Conservation (phyloP, 2,113 vertebrate species). For the Myiozetetes cayanensis region DNA sequence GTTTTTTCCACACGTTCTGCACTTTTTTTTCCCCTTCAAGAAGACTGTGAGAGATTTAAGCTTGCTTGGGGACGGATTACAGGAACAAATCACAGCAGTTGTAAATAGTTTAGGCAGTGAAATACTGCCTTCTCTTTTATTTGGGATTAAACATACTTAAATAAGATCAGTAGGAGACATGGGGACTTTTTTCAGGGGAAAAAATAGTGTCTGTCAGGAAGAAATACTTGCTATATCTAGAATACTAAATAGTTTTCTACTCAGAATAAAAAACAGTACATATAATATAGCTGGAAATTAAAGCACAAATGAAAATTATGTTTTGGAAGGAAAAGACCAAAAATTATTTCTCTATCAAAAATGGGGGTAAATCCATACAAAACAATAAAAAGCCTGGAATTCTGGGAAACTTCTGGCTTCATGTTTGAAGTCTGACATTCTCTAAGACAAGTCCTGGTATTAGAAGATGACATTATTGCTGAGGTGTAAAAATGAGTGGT, state of each 20-base stretch:
- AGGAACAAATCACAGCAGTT: neutral
- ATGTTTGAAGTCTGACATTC: neutral
- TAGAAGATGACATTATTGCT: neutral
- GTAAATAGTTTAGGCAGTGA: conserved; percentile 34
- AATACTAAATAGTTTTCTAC: neutral
- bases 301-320: neutral
- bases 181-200: neutral
- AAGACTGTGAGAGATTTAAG: conserved; percentile 34
- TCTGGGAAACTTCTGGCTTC: neutral
- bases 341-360: neutral
- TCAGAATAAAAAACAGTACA: neutral
- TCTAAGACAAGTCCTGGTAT: neutral
- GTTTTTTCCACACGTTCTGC: neutral
- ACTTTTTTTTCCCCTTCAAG: neutral
- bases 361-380: neutral
- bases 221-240: neutral
- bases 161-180: conserved; percentile 2
- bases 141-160: conserved; percentile 46
- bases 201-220: neutral
- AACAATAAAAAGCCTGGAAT: neutral
- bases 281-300: neutral
- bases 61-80: conserved; percentile 44
- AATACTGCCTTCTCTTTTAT: conserved; percentile 38
- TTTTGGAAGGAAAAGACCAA: neutral
- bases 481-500: neutral